Evolutionary conservation across 2,888 invertebrate species (phyloP), one percentile per base, ranked within the genome.

Genomic region (Timandra comae): DNA sequence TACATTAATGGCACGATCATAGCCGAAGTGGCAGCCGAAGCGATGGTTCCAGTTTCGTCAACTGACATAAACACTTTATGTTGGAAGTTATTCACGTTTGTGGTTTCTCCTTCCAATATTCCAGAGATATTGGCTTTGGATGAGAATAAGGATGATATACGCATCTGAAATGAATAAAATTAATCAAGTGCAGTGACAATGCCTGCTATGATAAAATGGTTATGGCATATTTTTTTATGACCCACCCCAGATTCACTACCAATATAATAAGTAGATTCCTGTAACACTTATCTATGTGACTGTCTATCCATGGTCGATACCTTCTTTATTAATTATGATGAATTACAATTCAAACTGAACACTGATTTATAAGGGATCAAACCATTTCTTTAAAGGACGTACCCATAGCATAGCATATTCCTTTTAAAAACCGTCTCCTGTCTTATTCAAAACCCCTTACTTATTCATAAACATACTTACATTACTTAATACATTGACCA

Each of bases 41-140:
- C 92, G 3, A 87, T 70, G 0, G 91, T 91, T 1, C 92, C 92
- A 9, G 76, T 64, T 63, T 92, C 92, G 38, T 89, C 89, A 0
- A 92, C 89, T 26, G 89, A 80, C 57, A 92, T 86, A 52, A 85
- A 87, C 0, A 91, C 89, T 53, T 89, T 89, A 53, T 92, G 92
- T 27, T 88, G 59, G 7, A 92, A 71, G 33, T 79, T 87, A 47
- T 80, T 87, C 3, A 91, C 74, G 33, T 76, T 71, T 0, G 87
- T 61, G 0, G 68, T 52, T 0, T 51, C 49, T 0, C 65, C 63
- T 2, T 76, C 67, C 22, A 88, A 73, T 27, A 91, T 88, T 9
- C 86, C 87, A 0, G 87, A 78, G 0, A 92, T 70, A 52, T 91
- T 88, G 0, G 91, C 87, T 4, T 70, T 66, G 1, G 66, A 41